Evolutionary conservation across 2,888 invertebrate species (phyloP).

Genomic region (Myopa tessellatipennis): DNA sequence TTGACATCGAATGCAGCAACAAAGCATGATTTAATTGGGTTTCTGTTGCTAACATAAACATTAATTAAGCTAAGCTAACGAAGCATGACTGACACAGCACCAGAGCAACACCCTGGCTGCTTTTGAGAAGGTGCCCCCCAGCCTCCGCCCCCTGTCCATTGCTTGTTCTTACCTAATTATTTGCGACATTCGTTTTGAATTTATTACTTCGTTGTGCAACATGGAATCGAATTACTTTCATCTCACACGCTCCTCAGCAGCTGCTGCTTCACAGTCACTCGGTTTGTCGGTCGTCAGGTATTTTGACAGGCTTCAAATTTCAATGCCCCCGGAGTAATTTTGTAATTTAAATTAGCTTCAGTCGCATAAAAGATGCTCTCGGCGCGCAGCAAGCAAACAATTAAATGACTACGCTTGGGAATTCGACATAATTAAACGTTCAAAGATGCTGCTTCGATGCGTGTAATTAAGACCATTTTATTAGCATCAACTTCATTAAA

Average conservation of each 20-base stretch:
- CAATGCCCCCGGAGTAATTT: no score
- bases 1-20: neutral
- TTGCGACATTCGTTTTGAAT: conserved; percentile 17
- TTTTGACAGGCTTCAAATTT: neutral
- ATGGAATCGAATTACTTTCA: conserved; percentile 30
- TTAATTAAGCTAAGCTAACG: conserved; percentile 31
- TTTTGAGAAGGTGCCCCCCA: no score
- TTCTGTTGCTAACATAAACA: conserved; percentile 29
- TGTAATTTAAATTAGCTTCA: no score
- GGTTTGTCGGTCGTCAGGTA: no score
- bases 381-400: no score
- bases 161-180: conserved; percentile 23
- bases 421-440: conserved; percentile 26
- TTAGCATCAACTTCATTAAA: conserved; percentile 19
- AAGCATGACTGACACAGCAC: neutral
- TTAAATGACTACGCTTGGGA: conserved; percentile 19
- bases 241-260: conserved; percentile 4
- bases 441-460: conserved; percentile 26
- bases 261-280: conserved; percentile 18
- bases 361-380: no score
- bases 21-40: conserved; percentile 31
- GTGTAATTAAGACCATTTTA: conserved; percentile 22
- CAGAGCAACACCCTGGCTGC: neutral
- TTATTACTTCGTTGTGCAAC: conserved; percentile 28
- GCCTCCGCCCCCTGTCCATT: neutral